Evolutionary conservation across 2,113 vertebrate species (phyloP).

Genomic region (Nestor notabilis): DNA sequence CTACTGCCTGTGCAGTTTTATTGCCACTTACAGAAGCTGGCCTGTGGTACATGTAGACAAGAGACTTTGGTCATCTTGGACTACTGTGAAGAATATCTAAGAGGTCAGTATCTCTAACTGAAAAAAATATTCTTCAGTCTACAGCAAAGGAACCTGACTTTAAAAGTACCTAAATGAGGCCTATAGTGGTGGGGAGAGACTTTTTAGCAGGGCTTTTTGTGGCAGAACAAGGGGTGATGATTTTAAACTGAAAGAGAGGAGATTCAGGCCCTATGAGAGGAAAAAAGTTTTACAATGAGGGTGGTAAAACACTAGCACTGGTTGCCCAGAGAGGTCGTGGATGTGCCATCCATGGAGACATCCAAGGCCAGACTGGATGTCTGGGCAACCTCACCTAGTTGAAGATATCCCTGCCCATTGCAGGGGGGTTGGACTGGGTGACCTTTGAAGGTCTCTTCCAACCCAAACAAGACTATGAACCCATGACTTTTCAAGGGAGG

Average conservation of each 20-base stretch:
- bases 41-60: background rate
- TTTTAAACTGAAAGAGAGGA: background rate
- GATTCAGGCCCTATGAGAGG: background rate
- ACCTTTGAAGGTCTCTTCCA: background rate
- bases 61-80: background rate
- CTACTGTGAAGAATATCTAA: background rate
- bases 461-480: background rate
- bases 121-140: background rate
- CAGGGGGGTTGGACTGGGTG: background rate
- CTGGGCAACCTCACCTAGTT: background rate
- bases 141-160: background rate
- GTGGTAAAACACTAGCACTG: background rate
- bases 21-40: fast-evolving
- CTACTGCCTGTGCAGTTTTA: background rate
- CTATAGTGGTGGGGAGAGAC: background rate
- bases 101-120: background rate
- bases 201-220: background rate
- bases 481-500: background rate
- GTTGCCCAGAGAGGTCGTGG: background rate
- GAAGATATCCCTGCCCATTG: background rate
- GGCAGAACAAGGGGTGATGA: background rate
- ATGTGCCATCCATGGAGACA: background rate
- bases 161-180: background rate
- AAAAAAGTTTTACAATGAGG: background rate
- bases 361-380: background rate